These are phyloP conservation scores for Melitaea cinxia DNA, from an alignment of 1,140 invertebrate species.

Conservation along the genomic window DNA sequence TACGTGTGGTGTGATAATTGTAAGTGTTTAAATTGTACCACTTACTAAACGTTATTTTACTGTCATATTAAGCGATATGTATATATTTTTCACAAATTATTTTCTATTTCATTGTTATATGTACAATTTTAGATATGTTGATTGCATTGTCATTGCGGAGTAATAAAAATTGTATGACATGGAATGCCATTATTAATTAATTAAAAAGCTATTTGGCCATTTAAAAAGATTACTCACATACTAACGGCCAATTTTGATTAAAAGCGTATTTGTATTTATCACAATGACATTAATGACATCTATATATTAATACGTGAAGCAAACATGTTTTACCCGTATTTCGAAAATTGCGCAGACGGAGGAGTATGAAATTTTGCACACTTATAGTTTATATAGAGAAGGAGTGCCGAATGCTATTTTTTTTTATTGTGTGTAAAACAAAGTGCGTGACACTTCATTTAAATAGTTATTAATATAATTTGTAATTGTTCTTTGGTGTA, in stretches of 20 bases:
- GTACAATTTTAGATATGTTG: neutral
- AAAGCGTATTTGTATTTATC: constrained; percentile 8
- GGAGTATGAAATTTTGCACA: too few species aligned
- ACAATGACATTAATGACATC: neutral
- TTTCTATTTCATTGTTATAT: neutral
- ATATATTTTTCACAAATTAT: neutral
- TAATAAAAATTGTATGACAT: neutral
- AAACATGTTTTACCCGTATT: too few species aligned
- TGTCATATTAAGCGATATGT: neutral
- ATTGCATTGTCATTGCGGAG: neutral
- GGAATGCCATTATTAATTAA: neutral
- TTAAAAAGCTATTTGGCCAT: neutral
- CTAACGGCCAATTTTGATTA: neutral
- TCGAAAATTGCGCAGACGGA: too few species aligned
- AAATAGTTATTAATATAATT: too few species aligned
- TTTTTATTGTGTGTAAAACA: too few species aligned
- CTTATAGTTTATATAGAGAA: too few species aligned
- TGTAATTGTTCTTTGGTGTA: too few species aligned
- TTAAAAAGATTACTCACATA: constrained; percentile 1
- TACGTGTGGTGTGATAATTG: constrained; percentile 33
- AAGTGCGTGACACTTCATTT: too few species aligned
- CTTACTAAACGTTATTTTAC: constrained; percentile 2
- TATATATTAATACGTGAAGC: neutral
- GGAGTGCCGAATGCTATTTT: too few species aligned
- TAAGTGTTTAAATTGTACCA: constrained; percentile 18